phyloP scores from a whole-genome alignment of 1,140 invertebrate genomes.

The Orchesella cincta region DNA sequence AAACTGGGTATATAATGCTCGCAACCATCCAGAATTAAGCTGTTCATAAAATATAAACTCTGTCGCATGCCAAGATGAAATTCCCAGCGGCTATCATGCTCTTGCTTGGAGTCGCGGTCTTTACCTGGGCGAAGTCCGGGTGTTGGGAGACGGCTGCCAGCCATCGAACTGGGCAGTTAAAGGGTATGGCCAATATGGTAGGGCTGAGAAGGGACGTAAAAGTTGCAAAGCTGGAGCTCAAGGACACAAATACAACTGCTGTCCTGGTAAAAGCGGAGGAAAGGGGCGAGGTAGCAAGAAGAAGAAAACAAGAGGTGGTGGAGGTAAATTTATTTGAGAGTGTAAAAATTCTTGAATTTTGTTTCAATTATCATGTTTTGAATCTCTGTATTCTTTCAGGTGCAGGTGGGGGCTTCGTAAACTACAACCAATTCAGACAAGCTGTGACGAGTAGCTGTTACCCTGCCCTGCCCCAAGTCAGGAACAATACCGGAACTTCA shows the following conservation, averaged over 20 bases:
- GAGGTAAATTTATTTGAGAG: background rate
- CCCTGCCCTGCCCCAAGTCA: slow-evolving; percentile 4
- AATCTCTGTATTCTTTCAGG: background rate
- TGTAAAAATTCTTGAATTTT: background rate
- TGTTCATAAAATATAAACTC: too few relatives aligned
- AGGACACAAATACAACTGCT: slow-evolving; percentile 24
- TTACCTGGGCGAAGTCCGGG: background rate
- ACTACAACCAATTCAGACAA: background rate
- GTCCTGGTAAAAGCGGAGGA: background rate
- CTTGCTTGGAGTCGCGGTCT: too few relatives aligned
- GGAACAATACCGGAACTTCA: slow-evolving; percentile 31
- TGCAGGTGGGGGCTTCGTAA: background rate
- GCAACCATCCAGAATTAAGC: too few relatives aligned
- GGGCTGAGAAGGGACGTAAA: background rate
- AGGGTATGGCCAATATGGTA: slow-evolving; percentile 35
- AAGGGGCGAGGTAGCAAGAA: background rate
- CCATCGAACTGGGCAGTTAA: slow-evolving; percentile 27
- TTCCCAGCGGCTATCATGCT: too few relatives aligned
- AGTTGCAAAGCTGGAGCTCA: background rate
- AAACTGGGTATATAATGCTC: too few relatives aligned
- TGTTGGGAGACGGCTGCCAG: slow-evolving; percentile 44
- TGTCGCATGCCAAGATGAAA: too few relatives aligned
- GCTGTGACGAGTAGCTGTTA: slow-evolving; percentile 12
- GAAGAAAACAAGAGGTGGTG: background rate
- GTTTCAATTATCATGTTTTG: too few relatives aligned